A percentile compares a stretch with the other conserved stretches of the same genome.
Conservation (phyloP, 2,113 vertebrate species). For the Megaleporinus macrocephalus region DNA sequence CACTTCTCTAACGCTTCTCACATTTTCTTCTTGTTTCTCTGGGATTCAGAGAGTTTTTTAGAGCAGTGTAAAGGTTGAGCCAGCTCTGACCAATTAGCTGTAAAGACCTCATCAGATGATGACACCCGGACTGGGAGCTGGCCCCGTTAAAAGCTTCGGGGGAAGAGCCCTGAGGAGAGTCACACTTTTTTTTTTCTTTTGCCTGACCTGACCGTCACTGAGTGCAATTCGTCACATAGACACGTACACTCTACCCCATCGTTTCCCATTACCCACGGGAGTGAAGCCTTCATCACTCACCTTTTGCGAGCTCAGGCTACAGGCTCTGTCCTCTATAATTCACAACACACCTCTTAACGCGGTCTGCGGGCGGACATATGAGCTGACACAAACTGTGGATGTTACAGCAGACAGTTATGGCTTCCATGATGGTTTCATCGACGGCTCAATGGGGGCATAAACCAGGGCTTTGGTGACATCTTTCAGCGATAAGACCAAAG, state of each 20-base stretch:
- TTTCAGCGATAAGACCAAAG: slow-evolving; percentile 29
- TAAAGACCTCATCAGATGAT: slow-evolving; percentile 34
- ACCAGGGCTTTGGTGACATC: slow-evolving; percentile 26
- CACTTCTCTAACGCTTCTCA: background rate
- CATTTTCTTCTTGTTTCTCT: background rate
- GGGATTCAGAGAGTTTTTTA: background rate
- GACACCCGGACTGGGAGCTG: slow-evolving; percentile 9
- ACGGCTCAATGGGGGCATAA: slow-evolving; percentile 19
- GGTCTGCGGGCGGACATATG: slow-evolving; percentile 19
- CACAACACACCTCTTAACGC: slow-evolving; percentile 35
- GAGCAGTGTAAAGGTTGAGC: slow-evolving; percentile 29
- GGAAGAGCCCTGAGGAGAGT: background rate
- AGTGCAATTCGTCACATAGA: background rate
- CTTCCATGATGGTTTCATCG: slow-evolving; percentile 44
- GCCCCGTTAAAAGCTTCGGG: slow-evolving; percentile 21
- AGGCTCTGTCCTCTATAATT: slow-evolving; percentile 42
- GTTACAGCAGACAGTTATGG: slow-evolving; percentile 39
- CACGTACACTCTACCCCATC: background rate
- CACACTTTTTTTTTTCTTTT: slow-evolving; percentile 2
- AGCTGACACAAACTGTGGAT: slow-evolving; percentile 39
- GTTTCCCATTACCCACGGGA: background rate
- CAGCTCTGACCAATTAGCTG: slow-evolving; percentile 40
- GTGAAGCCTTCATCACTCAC: background rate
- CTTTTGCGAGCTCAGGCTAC: slow-evolving; percentile 1
- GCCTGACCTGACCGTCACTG: slow-evolving; percentile 9